These are phyloP conservation scores for Cecropterus lyciades DNA, from an alignment of 1,140 invertebrate species.

Conservation along the genomic window DNA sequence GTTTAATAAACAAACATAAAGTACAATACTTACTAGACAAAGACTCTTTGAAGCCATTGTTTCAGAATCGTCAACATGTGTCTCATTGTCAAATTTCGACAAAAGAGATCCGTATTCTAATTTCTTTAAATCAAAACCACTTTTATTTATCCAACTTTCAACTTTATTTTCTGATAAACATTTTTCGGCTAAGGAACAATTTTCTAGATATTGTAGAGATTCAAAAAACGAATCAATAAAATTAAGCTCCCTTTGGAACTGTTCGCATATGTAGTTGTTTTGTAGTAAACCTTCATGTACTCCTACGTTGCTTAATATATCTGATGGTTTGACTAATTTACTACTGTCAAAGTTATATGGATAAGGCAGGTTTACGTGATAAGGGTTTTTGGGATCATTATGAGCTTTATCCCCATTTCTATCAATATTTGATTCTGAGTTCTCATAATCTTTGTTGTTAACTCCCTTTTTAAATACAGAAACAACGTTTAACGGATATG, in stretches of 20 bases:
- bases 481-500: constrained; percentile 69
- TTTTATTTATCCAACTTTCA: constrained; percentile 61
- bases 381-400: constrained; percentile 39
- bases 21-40: constrained; percentile 77
- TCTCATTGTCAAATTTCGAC: constrained; percentile 65
- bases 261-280: constrained; percentile 65
- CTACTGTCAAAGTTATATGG: constrained; percentile 51
- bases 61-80: constrained; percentile 67
- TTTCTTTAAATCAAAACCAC: constrained; percentile 55
- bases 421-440: constrained; percentile 24
- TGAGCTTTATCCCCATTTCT: constrained; percentile 39
- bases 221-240: constrained; percentile 81
- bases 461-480: constrained; percentile 68
- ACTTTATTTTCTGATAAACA: constrained; percentile 57
- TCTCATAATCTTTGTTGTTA: constrained; percentile 42
- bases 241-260: constrained; percentile 75
- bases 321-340: constrained; percentile 76
- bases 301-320: constrained; percentile 75
- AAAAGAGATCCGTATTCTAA: constrained; percentile 64
- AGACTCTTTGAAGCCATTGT: constrained; percentile 80
- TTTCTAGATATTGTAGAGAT: constrained; percentile 76
- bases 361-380: constrained; percentile 52
- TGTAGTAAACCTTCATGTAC: constrained; percentile 63
- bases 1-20: constrained; percentile 63
- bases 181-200: constrained; percentile 63